Percentiles rank a stretch among this genome's conserved stretches.
Evolutionary conservation across 2,888 invertebrate genomes (phyloP).

Genomic region (Cantharis nigra): DNA sequence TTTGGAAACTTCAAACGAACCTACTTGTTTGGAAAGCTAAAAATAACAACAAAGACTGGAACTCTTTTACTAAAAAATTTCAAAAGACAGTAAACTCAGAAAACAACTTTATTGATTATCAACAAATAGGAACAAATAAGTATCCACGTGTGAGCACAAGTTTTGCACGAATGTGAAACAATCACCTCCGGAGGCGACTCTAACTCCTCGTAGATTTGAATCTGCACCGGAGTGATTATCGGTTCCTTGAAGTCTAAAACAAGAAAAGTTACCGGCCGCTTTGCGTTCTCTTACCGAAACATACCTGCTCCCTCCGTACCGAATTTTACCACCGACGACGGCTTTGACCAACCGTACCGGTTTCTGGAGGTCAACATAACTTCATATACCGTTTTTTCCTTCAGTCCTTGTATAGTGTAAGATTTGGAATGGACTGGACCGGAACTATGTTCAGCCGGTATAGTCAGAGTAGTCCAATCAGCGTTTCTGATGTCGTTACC

Average conservation of each 20-base stretch:
- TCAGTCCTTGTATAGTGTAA: slow-evolving; percentile 75
- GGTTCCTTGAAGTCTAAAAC: slow-evolving; percentile 46
- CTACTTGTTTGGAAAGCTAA: neutral
- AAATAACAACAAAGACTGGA: neutral
- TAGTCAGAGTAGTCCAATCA: slow-evolving; percentile 70
- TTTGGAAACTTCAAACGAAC: neutral
- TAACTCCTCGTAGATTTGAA: slow-evolving; percentile 34
- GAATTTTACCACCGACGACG: slow-evolving; percentile 74
- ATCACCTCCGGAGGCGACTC: neutral
- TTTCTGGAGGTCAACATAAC: slow-evolving; percentile 79
- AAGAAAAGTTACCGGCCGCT: neutral
- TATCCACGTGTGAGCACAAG: neutral
- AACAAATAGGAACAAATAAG: neutral
- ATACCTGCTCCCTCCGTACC: slow-evolving; percentile 77
- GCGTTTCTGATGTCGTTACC: slow-evolving; percentile 58
- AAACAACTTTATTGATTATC: neutral
- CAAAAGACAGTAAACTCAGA: neutral
- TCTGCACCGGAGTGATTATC: slow-evolving; percentile 48
- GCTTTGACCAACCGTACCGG: slow-evolving; percentile 83
- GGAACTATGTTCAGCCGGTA: slow-evolving; percentile 67
- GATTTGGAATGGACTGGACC: slow-evolving; percentile 78
- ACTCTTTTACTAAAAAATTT: neutral
- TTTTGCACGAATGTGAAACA: neutral
- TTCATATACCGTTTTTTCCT: slow-evolving; percentile 76
- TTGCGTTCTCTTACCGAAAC: slow-evolving; percentile 19